phyloP scores from a whole-genome alignment of 2,797 vertebrate species.

The Acrocephalus scirpaceus region DNA sequence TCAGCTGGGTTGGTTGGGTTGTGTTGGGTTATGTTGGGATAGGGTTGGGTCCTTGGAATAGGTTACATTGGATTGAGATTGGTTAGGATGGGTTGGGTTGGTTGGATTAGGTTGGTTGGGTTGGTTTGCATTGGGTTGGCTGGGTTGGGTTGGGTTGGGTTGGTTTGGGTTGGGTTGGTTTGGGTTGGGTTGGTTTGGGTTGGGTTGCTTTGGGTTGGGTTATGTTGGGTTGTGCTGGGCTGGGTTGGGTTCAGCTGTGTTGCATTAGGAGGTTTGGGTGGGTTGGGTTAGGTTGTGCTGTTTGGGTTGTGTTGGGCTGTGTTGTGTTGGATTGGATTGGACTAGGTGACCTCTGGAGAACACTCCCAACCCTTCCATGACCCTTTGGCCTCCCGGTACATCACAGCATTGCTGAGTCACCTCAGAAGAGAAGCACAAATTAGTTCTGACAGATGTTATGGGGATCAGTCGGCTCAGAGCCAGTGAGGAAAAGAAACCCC shows the following conservation, averaged over 20 bases:
- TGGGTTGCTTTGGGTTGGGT: neutral
- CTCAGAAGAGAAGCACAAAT: neutral
- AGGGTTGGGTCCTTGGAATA: neutral
- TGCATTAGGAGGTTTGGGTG: neutral
- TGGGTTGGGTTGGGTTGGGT: neutral
- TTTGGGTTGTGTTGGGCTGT: neutral
- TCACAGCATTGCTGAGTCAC: neutral
- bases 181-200: neutral
- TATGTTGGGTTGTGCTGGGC: neutral
- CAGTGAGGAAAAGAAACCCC: neutral
- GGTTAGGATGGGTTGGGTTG: neutral
- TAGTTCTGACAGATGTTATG: neutral
- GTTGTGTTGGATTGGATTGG: neutral
- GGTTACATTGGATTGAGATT: neutral
- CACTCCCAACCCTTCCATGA: neutral
- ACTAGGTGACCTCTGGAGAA: neutral
- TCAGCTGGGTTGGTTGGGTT: neutral
- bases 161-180: neutral
- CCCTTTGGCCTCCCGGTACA: neutral
- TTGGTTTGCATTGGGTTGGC: neutral
- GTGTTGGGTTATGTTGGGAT: neutral
- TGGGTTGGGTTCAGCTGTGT: neutral
- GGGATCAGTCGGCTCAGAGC: fast-evolving
- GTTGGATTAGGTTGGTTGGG: neutral
- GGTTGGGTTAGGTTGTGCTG: fast-evolving